Evolutionary conservation across 2,888 invertebrate genomes (phyloP).

Genomic region (Metalampra italica): DNA sequence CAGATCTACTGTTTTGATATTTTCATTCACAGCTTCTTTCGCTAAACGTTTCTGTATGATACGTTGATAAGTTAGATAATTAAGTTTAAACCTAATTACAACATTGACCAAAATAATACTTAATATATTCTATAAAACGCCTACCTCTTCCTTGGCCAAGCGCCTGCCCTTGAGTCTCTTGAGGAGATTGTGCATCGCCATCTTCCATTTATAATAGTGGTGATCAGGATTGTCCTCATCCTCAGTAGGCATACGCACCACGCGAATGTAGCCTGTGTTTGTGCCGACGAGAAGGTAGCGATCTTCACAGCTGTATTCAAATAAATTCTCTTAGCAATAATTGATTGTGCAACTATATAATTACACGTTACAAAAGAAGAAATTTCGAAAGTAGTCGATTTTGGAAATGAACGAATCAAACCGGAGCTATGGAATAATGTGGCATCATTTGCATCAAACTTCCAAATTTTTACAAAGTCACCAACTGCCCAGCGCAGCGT

Average conservation of each 20-base stretch:
- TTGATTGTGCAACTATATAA: too few relatives aligned
- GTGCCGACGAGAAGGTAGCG: constrained; percentile 59
- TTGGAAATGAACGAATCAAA: too few relatives aligned
- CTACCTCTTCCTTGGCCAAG: constrained; percentile 63
- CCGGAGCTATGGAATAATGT: too few relatives aligned
- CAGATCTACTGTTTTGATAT: too few relatives aligned
- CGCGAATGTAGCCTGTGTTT: constrained; percentile 61
- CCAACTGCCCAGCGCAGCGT: too few relatives aligned
- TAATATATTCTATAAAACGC: not conserved
- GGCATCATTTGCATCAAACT: too few relatives aligned
- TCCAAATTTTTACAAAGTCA: too few relatives aligned
- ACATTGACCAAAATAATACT: too few relatives aligned
- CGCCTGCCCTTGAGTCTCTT: constrained; percentile 65
- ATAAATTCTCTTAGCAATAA: not conserved
- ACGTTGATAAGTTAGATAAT: not conserved
- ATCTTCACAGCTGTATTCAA: constrained; percentile 44
- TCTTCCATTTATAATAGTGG: constrained; percentile 46
- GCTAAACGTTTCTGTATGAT: too few relatives aligned
- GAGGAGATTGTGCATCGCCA: constrained; percentile 45
- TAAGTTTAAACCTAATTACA: not conserved
- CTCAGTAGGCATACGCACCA: constrained; percentile 56
- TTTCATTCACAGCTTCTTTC: too few relatives aligned
- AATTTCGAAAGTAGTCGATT: too few relatives aligned
- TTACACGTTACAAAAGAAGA: too few relatives aligned
- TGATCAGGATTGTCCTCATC: constrained; percentile 50